These are phyloP conservation scores for Octodonta nipae DNA, from an alignment of 2,888 invertebrate species.

Conservation along the genomic window DNA sequence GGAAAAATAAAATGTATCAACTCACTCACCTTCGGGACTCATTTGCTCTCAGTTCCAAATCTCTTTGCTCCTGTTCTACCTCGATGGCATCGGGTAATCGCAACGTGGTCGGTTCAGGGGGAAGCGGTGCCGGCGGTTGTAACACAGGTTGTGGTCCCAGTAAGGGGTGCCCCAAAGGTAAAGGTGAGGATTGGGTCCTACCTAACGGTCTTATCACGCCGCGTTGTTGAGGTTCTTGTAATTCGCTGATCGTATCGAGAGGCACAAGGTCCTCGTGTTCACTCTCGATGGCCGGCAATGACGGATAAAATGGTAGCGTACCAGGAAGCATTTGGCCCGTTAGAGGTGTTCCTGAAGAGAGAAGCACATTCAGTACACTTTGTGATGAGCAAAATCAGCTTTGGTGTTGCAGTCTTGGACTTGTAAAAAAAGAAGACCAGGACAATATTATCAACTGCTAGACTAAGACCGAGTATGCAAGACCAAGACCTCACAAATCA, in stretches of 20 bases:
- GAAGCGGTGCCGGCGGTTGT: conserved; percentile 33
- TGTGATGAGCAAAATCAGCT: not conserved
- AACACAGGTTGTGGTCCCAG: conserved; percentile 36
- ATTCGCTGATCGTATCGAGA: conserved; percentile 36
- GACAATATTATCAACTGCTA: no score
- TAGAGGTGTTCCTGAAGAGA: conserved; percentile 39
- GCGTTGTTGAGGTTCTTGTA: conserved; percentile 24
- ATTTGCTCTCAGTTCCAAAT: conserved; percentile 33
- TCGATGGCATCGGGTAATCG: conserved; percentile 32
- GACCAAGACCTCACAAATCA: no score
- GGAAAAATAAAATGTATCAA: not conserved
- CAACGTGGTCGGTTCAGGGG: conserved; percentile 17
- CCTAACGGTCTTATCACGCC: conserved; percentile 58
- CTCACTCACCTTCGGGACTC: conserved; percentile 34
- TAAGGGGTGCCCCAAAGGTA: conserved; percentile 81
- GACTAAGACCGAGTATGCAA: not conserved
- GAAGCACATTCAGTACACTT: no score
- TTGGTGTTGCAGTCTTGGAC: not conserved
- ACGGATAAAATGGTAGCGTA: conserved; percentile 57
- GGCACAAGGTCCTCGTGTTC: conserved; percentile 40
- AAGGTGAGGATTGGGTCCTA: conserved; percentile 86
- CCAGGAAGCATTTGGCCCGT: conserved; percentile 55
- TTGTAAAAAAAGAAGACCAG: not conserved
- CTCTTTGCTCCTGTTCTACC: conserved; percentile 39
- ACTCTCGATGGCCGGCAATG: conserved; percentile 45